These are phyloP conservation scores for Protosalanx chinensis DNA, from an alignment of 2,797 vertebrate species.

Conservation along the genomic window DNA sequence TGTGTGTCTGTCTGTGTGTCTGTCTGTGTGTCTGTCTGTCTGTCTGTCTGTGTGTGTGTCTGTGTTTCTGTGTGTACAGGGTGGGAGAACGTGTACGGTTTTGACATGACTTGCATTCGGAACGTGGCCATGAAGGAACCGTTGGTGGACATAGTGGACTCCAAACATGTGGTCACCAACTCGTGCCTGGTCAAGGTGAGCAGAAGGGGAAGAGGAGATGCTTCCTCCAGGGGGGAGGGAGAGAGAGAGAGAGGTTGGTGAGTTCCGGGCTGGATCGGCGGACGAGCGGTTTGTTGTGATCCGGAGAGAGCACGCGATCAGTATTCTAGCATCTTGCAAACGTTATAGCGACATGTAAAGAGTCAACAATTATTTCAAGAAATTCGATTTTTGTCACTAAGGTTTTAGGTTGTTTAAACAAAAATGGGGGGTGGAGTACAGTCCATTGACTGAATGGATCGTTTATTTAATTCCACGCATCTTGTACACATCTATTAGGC, in stretches of 20 bases:
- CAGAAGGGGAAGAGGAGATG: background rate
- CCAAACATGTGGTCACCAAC: slow-evolving; percentile 97
- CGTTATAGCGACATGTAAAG: too few relatives aligned
- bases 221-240: slow-evolving; percentile 81
- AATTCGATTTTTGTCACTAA: too few relatives aligned
- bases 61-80: slow-evolving; percentile 71
- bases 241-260: background rate
- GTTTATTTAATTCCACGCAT: slow-evolving; percentile 37
- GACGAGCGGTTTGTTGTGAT: slow-evolving; percentile 2
- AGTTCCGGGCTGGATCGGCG: background rate
- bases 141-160: slow-evolving; percentile 93
- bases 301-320: background rate
- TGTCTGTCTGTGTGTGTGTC: slow-evolving; percentile 36
- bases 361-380: too few relatives aligned
- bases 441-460: background rate
- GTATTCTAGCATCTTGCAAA: too few relatives aligned
- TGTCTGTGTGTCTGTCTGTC: background rate
- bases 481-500: background rate
- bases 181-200: slow-evolving; percentile 96
- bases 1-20: background rate
- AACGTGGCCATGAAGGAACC: slow-evolving; percentile 98
- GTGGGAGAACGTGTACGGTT: slow-evolving; percentile 99
- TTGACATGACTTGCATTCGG: slow-evolving; percentile 98
- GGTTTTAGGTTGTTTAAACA: too few relatives aligned
- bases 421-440: too few relatives aligned